Percentiles rank a stretch among this genome's conserved stretches.
Conservation (phyloP, 2,888 invertebrate species). For the Latheticus oryzae region DNA sequence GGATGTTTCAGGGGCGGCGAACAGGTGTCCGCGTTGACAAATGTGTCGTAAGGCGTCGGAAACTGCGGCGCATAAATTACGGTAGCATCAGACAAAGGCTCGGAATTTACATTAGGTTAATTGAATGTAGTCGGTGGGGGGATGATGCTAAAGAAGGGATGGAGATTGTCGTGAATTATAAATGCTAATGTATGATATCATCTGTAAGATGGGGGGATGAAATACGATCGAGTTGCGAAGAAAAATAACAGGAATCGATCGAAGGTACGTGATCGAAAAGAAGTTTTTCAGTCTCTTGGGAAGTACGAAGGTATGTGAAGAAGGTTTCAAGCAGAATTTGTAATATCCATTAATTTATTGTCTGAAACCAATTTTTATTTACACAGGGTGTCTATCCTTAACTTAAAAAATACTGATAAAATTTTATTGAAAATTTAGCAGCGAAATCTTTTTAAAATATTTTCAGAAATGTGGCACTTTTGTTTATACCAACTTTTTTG, state of each 20-base stretch:
- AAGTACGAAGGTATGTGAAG: no score
- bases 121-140: constrained; percentile 45
- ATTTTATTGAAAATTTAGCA: no score
- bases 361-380: no score
- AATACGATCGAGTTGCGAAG: constrained; percentile 21
- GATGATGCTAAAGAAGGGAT: constrained; percentile 21
- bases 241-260: constrained; percentile 32
- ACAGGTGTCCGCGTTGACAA: constrained; percentile 45
- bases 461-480: no score
- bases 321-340: no score
- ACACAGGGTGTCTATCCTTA: no score
- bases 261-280: no score
- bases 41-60: constrained; percentile 42
- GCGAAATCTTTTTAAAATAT: no score
- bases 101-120: constrained; percentile 49
- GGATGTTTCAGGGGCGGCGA: constrained; percentile 36
- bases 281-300: no score
- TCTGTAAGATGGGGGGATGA: constrained; percentile 27
- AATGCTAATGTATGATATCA: constrained; percentile 31
- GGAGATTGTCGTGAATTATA: constrained; percentile 15
- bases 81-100: constrained; percentile 44
- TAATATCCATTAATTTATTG: no score
- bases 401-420: no score
- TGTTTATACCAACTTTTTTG: no score
- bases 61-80: constrained; percentile 44